A percentile compares a stretch with the other conserved stretches of the same genome.
Conservation (phyloP, 1,140 invertebrate species). For the Fopius arisanus region DNA sequence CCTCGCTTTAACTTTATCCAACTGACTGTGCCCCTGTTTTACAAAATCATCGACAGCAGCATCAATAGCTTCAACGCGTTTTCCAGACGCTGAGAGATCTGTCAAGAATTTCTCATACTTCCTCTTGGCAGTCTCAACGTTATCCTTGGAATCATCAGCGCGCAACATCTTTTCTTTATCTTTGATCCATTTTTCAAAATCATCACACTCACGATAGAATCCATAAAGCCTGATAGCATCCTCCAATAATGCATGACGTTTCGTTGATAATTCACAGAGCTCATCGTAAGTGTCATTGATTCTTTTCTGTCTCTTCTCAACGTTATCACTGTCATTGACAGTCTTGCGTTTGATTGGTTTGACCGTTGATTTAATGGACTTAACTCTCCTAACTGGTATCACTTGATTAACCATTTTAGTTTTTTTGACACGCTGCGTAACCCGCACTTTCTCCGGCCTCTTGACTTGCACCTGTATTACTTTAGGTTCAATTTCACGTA, state of each 20-base stretch:
- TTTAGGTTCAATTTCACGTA: conserved; percentile 90
- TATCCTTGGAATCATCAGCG: conserved; percentile 84
- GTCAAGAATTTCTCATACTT: conserved; percentile 98
- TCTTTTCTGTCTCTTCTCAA: conserved; percentile 81
- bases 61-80: conserved; percentile 89
- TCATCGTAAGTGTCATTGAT: conserved; percentile 85
- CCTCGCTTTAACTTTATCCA: conserved; percentile 83
- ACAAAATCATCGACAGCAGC: conserved; percentile 87
- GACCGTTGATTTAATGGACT: conserved; percentile 64
- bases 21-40: conserved; percentile 85
- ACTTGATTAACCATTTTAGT: conserved; percentile 87
- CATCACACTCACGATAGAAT: conserved; percentile 97
- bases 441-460: conserved; percentile 82
- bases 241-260: conserved; percentile 83
- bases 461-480: conserved; percentile 83
- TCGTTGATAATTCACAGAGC: conserved; percentile 80
- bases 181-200: conserved; percentile 97
- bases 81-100: conserved; percentile 91
- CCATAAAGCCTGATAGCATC: conserved; percentile 93
- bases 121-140: conserved; percentile 92
- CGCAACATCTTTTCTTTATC: conserved; percentile 92
- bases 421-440: conserved; percentile 87
- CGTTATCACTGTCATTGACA: conserved; percentile 75
- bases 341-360: conserved; percentile 66
- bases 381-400: conserved; percentile 74